These are phyloP conservation scores for Myopa tessellatipennis DNA, from an alignment of 2,888 invertebrate species.

Conservation along the genomic window DNA sequence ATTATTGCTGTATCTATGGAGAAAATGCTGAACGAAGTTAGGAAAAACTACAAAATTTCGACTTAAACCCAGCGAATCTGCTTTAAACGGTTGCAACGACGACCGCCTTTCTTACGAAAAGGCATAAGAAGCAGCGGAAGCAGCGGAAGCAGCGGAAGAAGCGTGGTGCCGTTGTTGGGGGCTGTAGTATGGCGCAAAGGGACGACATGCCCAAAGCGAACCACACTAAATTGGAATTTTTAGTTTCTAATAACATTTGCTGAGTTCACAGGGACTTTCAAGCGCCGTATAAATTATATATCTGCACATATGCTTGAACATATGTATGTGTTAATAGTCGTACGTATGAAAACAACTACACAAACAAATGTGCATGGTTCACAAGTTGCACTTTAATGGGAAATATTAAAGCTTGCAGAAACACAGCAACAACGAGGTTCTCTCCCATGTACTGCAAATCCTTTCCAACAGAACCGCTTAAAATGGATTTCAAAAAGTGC, in stretches of 20 bases:
- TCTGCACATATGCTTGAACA: slow-evolving; percentile 8
- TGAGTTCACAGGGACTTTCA: slow-evolving; percentile 33
- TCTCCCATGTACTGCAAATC: neutral
- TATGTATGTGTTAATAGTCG: slow-evolving; percentile 14
- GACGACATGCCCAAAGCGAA: slow-evolving; percentile 6
- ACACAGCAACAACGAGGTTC: neutral
- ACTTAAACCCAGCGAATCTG: neutral
- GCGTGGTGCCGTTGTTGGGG: neutral
- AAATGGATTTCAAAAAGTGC: neutral
- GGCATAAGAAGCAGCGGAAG: slow-evolving; percentile 9
- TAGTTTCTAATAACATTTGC: slow-evolving; percentile 45
- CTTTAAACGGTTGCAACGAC: neutral
- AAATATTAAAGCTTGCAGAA: slow-evolving; percentile 34
- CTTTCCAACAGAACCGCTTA: neutral
- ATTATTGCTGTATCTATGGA: neutral
- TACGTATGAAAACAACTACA: neutral
- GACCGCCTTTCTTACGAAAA: neutral
- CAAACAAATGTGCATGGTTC: neutral
- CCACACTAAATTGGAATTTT: slow-evolving; percentile 41
- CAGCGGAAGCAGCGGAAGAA: neutral
- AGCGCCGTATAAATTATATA: slow-evolving; percentile 30
- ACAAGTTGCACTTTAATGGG: slow-evolving; percentile 43
- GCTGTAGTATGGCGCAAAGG: neutral
- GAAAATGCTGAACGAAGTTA: neutral
- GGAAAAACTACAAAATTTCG: neutral